A percentile compares a stretch with the other conserved stretches of the same genome.
Evolutionary conservation across 2,888 invertebrate genomes (phyloP).

Genomic region (Neoascia interrupta): DNA sequence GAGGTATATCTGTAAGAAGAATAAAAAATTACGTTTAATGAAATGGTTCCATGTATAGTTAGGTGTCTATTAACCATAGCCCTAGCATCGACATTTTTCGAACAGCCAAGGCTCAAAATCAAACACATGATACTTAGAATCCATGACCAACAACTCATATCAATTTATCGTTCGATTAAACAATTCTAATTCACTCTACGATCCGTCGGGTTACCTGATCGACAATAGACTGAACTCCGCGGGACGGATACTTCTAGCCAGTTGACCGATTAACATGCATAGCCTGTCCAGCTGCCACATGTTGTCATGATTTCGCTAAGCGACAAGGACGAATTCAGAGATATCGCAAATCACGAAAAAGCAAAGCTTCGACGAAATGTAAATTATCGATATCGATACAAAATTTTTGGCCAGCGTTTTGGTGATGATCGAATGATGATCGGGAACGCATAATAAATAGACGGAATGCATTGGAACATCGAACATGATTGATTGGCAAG

Average conservation of each 20-base stretch:
- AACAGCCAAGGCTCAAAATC: constrained; percentile 8
- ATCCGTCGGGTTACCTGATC: constrained; percentile 60
- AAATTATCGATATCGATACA: constrained; percentile 32
- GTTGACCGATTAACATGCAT: constrained; percentile 52
- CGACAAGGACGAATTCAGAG: constrained; percentile 63
- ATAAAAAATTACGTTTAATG: too few species aligned
- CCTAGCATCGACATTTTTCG: constrained; percentile 30
- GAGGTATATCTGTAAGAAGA: constrained; percentile 90
- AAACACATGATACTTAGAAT: constrained; percentile 25
- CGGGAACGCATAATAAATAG: constrained; percentile 58
- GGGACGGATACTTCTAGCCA: constrained; percentile 19
- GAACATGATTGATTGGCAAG: constrained; percentile 47
- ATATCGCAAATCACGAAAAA: constrained; percentile 52
- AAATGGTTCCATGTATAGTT: too few species aligned
- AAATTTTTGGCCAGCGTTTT: constrained; percentile 52
- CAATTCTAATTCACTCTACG: constrained; percentile 41
- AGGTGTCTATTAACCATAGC: constrained; percentile 41
- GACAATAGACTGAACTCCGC: constrained; percentile 51
- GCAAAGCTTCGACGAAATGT: constrained; percentile 23
- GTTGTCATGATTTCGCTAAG: constrained; percentile 56
- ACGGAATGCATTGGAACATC: constrained; percentile 47
- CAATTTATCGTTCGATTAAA: constrained; percentile 14
- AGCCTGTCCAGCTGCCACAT: constrained; percentile 39
- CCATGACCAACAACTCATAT: constrained; percentile 52
- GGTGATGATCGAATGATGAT: constrained; percentile 45